Conservation (phyloP, 2,888 invertebrate species). For the Platynereis dumerilii region DNA sequence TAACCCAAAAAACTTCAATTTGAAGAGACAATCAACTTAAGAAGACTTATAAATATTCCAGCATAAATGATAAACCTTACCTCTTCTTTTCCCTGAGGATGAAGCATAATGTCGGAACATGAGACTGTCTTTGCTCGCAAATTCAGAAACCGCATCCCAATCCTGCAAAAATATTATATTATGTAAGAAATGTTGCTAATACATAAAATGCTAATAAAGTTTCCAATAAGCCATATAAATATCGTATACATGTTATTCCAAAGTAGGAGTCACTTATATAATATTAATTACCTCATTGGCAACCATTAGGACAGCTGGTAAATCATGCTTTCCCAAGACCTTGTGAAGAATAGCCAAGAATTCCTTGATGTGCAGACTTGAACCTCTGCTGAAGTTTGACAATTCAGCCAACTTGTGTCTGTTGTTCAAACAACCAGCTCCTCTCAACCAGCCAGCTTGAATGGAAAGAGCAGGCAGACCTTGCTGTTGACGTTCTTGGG, state of each 20-base stretch:
- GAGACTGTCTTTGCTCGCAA: slow-evolving; percentile 4
- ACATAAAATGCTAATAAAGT: too few relatives aligned
- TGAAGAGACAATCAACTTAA: too few relatives aligned
- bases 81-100: slow-evolving; percentile 9
- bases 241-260: too few relatives aligned
- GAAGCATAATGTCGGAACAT: slow-evolving; percentile 1
- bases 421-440: slow-evolving; percentile 10
- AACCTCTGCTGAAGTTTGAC: not conserved
- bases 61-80: too few relatives aligned
- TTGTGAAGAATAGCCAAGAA: slow-evolving; percentile 17
- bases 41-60: too few relatives aligned
- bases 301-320: slow-evolving; percentile 17
- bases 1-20: too few relatives aligned
- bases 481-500: not conserved
- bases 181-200: not conserved
- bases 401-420: not conserved
- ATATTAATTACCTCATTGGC: slow-evolving; percentile 18
- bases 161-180: slow-evolving; percentile 11
- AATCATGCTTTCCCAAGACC: slow-evolving; percentile 5
- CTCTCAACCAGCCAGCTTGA: slow-evolving; percentile 14
- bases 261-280: too few relatives aligned
- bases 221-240: too few relatives aligned
- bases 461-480: slow-evolving; percentile 15
- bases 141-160: slow-evolving; percentile 9
- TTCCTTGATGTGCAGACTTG: slow-evolving; percentile 10